A percentile compares a stretch with the other conserved stretches of the same genome.
phyloP scores from a whole-genome alignment of 2,888 invertebrate genomes.

The Onchidella celtica region DNA sequence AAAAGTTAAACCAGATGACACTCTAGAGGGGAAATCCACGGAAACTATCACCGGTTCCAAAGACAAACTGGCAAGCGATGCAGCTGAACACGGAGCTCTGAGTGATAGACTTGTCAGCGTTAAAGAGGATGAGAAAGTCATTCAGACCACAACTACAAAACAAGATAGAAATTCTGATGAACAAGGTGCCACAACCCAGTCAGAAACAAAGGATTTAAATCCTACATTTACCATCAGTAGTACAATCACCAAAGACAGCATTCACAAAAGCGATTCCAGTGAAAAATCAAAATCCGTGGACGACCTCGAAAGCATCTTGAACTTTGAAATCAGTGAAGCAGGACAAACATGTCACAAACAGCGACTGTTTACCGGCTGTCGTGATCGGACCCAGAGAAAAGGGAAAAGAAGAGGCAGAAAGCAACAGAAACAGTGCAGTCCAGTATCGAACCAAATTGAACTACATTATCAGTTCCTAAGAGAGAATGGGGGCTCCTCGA shows the following conservation, averaged over 20 bases:
- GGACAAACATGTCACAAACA: neutral
- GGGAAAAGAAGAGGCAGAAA: neutral
- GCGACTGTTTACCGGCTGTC: neutral
- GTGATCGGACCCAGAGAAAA: neutral
- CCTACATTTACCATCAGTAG: too few relatives aligned
- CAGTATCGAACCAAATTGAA: neutral
- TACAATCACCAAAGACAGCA: neutral
- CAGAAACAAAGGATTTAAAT: too few relatives aligned
- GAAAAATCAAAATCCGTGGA: neutral
- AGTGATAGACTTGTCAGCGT: too few relatives aligned
- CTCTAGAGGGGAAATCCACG: too few relatives aligned
- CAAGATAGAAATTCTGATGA: too few relatives aligned
- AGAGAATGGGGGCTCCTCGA: constrained; percentile 7
- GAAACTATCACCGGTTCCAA: too few relatives aligned
- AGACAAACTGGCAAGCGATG: too few relatives aligned
- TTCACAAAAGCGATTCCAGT: neutral
- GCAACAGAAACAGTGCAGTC: neutral
- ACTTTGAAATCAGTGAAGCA: neutral
- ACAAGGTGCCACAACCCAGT: too few relatives aligned
- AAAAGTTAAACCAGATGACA: too few relatives aligned
- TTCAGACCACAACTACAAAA: neutral
- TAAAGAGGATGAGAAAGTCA: neutral
- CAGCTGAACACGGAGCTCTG: too few relatives aligned
- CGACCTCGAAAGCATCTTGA: constrained; percentile 26
- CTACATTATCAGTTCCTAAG: constrained; percentile 11